A percentile compares a stretch with the other conserved stretches of the same genome.
These are phyloP conservation scores for Catharus bicknelli DNA, from an alignment of 2,113 vertebrate genomes.

Conservation along the genomic window DNA sequence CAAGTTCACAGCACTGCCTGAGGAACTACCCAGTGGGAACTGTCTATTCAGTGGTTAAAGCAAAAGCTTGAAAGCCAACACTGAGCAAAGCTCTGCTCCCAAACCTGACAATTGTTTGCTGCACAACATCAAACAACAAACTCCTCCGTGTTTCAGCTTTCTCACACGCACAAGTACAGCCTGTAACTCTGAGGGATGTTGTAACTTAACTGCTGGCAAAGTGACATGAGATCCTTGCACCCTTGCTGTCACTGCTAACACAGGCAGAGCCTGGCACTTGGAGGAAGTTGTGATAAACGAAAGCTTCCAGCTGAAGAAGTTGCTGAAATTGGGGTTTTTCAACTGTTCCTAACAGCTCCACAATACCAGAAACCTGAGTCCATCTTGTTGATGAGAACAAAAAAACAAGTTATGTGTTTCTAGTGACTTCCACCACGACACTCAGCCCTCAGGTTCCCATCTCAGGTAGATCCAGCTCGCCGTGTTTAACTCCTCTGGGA, in stretches of 20 bases:
- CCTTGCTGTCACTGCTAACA: not conserved
- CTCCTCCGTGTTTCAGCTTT: not conserved
- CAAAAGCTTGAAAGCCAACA: not conserved
- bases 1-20: not conserved
- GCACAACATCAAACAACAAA: not conserved
- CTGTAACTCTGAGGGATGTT: not conserved
- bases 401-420: fast-evolving
- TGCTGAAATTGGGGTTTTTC: not conserved
- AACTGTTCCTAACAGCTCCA: not conserved
- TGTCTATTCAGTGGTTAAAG: not conserved
- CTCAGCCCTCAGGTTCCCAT: not conserved
- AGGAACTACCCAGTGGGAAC: not conserved
- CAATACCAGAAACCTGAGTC: not conserved
- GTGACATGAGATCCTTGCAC: not conserved
- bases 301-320: not conserved
- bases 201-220: not conserved
- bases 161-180: not conserved
- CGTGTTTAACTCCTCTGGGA: fast-evolving
- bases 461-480: fast-evolving
- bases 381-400: not conserved
- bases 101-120: not conserved
- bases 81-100: not conserved
- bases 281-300: not conserved
- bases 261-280: fast-evolving
- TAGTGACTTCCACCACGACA: not conserved